Conservation (phyloP, 2,113 vertebrate genomes). For the Neolamprologus caudopunctatus region DNA sequence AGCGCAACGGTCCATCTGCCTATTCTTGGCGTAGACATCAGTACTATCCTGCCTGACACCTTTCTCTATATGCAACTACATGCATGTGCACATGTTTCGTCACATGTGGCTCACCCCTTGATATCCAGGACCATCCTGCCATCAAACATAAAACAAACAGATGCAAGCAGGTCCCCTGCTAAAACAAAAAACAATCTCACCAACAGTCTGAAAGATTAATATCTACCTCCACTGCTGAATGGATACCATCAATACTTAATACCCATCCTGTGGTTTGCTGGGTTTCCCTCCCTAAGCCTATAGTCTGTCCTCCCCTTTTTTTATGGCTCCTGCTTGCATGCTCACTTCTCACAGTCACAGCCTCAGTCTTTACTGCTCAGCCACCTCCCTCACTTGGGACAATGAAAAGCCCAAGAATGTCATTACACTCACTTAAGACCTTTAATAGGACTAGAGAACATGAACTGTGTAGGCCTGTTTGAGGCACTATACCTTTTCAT, state of each 20-base stretch:
- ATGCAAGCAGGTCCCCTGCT: background rate
- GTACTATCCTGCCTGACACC: background rate
- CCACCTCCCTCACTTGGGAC: constrained; percentile 50
- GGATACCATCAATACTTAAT: constrained; percentile 52
- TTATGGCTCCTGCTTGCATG: constrained; percentile 47
- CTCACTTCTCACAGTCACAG: constrained; percentile 46
- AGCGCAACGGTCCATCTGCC: constrained; percentile 16
- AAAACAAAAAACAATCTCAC: constrained; percentile 1
- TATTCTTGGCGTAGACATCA: constrained; percentile 42
- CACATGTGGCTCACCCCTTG: background rate
- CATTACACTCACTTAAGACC: constrained; percentile 61
- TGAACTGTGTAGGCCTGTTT: constrained; percentile 25
- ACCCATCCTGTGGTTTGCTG: constrained; percentile 45
- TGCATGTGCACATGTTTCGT: background rate
- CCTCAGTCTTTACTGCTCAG: constrained; percentile 49
- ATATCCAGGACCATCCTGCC: background rate
- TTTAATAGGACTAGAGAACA: constrained; percentile 45
- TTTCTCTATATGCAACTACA: background rate
- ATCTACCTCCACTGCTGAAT: constrained; percentile 51
- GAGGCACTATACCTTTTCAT: constrained; percentile 38
- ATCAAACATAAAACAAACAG: background rate
- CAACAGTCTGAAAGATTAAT: constrained; percentile 33
- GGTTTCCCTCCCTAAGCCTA: constrained; percentile 39
- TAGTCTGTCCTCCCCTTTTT: constrained; percentile 49
- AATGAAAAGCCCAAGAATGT: constrained; percentile 58